These are phyloP conservation scores for Seladonia tumulorum DNA, from an alignment of 2,888 invertebrate species.

Conservation along the genomic window DNA sequence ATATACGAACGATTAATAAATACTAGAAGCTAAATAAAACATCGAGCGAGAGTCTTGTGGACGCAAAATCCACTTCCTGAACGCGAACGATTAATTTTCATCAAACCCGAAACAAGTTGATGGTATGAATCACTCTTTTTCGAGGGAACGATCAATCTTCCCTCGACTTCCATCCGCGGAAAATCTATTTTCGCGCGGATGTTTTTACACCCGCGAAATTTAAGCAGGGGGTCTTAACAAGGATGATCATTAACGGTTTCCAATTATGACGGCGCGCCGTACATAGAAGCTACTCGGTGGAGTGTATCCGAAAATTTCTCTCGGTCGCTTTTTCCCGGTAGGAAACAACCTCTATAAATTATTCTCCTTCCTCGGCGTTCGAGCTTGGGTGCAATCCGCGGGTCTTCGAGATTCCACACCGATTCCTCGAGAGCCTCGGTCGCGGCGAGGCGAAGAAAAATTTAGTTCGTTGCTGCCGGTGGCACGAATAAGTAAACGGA, in stretches of 20 bases:
- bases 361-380: conserved; percentile 23
- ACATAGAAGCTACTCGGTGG: neutral
- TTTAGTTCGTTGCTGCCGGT: conserved; percentile 31
- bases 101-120: neutral
- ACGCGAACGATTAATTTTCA: neutral
- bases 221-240: conserved; percentile 32
- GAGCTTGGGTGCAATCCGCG: conserved; percentile 31
- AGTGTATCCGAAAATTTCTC: neutral
- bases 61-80: neutral
- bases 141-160: conserved; percentile 6
- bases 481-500: conserved; percentile 23
- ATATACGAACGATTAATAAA: neutral
- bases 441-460: conserved; percentile 39
- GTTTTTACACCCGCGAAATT: conserved; percentile 15
- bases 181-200: conserved; percentile 18
- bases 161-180: neutral
- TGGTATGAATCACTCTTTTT: neutral
- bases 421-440: conserved; percentile 34
- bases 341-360: conserved; percentile 46
- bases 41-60: neutral
- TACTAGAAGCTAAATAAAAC: neutral
- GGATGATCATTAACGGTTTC: conserved; percentile 41
- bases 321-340: neutral
- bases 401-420: conserved; percentile 33
- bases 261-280: conserved; percentile 33